Base-by-base conservation (phyloP, 2,113 vertebrate species). In the Rhinolophus ferrumequinum region DNA sequence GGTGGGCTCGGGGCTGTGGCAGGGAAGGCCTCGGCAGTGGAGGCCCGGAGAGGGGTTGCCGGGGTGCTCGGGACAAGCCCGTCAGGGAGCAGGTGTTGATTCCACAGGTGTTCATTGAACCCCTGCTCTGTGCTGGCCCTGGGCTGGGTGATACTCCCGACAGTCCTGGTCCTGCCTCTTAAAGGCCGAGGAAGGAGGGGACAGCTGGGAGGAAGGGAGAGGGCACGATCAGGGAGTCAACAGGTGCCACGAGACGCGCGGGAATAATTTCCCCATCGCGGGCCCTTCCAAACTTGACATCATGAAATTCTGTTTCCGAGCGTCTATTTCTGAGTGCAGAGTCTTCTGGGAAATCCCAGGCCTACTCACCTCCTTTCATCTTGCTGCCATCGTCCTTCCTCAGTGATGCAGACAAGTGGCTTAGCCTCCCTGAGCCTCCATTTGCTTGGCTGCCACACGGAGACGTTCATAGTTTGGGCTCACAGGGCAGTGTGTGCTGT, bases 401-500 rank as follows among this genome's bases (percentile, higher is more conserved):
- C 33, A 86, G 84, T 52, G 50, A 56, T 22, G 14, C 15, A 19
- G 56, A 44, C 52, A 26, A 8, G 21, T 24, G n/a, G 26, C 72
- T 35, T 26, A 6, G 26, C 21, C 16, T 79, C 82, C 80, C 35
- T 0, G 16, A 58, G 21, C 72, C 70, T 54, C 38, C 2, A 0
- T 33, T 54, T 12, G 76, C 70, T 8, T 0, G 0, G 50, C 35
- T 30, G 80, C 58, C 0, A 3, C n/a, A 0, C 33, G 50, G 75
- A 62, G 24, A 3, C 8, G 14, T 2, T 33, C 5, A 0, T 18
- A 12, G 41, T 16, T 33, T 35, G 0, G 21, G 50, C 69, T 24
- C 3, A 0, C 8, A 0, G 47, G 33, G 26, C 4, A 4, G 26
- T 10, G 60, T 19, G 33, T 14, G 11, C 76, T 4, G 16, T 38